These are phyloP conservation scores for Mythimna pallens DNA, from an alignment of 2,888 invertebrate species.

Conservation along the genomic window DNA sequence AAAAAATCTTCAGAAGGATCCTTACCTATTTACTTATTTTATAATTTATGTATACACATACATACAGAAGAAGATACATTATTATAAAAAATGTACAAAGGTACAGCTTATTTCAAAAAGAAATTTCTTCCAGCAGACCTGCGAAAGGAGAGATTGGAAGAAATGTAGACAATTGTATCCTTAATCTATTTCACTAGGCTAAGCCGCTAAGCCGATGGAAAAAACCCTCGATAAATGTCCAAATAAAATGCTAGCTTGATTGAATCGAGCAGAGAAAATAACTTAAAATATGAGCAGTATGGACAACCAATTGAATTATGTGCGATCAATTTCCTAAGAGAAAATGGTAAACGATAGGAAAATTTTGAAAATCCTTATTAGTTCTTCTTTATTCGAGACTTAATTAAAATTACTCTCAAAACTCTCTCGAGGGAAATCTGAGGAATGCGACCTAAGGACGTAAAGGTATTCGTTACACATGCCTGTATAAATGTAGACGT, in stretches of 20 bases:
- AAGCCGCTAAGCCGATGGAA: background rate
- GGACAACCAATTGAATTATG: background rate
- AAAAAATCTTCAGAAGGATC: no score
- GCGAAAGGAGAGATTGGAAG: no score
- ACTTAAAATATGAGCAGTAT: background rate
- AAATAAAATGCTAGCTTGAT: no score
- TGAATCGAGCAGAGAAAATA: background rate
- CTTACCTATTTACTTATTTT: no score
- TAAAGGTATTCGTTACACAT: constrained; percentile 12
- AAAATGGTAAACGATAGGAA: constrained; percentile 5
- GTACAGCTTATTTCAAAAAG: no score
- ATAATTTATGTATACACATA: no score
- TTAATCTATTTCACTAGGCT: background rate
- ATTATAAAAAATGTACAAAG: no score
- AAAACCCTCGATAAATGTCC: background rate
- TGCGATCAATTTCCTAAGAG: background rate
- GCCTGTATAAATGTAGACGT: background rate
- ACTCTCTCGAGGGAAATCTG: constrained; percentile 51
- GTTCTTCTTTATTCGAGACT: constrained; percentile 19
- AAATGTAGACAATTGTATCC: no score
- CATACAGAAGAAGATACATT: no score
- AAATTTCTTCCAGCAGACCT: no score
- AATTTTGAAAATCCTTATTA: constrained; percentile 18
- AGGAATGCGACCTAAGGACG: constrained; percentile 12
- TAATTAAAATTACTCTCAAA: constrained; percentile 49